Percentiles rank a stretch among this genome's conserved stretches.
phyloP scores from a whole-genome alignment of 53 echinoderm and acorn worm species.

The Hippasteria phrygiana region DNA sequence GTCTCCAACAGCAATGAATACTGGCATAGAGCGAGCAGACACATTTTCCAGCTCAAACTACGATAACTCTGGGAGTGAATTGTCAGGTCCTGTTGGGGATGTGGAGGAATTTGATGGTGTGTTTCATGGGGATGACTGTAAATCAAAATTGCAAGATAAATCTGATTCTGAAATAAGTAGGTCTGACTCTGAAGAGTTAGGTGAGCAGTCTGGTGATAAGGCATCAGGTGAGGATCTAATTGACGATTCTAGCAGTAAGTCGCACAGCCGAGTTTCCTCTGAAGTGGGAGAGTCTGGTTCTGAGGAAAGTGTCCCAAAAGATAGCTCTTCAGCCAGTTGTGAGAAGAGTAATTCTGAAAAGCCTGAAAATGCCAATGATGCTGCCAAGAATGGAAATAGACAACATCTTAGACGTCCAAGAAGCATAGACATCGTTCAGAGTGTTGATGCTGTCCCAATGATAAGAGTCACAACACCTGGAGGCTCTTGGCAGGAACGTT shows the following conservation, averaged over 20 bases:
- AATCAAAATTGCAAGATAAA: background rate
- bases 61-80: slow-evolving; percentile 4
- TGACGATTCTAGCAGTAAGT: background rate
- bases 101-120: background rate
- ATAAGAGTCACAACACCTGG: slow-evolving; percentile 52
- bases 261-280: background rate
- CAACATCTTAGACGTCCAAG: background rate
- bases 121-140: background rate
- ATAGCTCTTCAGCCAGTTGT: background rate
- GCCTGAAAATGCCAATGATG: background rate
- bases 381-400: background rate
- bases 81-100: background rate
- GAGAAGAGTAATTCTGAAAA: background rate
- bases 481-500: slow-evolving; percentile 39
- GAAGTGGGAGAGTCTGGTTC: slow-evolving; percentile 14
- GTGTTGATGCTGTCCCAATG: slow-evolving; percentile 16
- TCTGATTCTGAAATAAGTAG: background rate
- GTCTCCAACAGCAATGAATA: background rate
- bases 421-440: slow-evolving; percentile 19
- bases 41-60: slow-evolving; percentile 12
- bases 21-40: background rate
- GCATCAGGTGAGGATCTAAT: background rate
- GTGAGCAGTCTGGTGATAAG: background rate
- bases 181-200: background rate
- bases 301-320: background rate